Conservation (phyloP, 2,888 invertebrate species). For the Meiosimyza platycephala region DNA sequence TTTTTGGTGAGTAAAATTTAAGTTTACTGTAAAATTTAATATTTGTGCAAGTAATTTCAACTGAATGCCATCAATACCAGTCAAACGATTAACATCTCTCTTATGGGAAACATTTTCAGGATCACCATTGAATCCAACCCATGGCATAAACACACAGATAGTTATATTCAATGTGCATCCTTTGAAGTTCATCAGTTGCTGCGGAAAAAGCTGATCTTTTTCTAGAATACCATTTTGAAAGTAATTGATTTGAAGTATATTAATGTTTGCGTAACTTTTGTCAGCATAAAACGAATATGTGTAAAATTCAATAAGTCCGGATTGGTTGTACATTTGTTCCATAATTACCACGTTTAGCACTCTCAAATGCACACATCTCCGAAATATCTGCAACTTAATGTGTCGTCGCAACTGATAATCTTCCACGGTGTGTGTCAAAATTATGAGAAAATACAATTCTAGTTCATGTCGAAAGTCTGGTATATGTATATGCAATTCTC, state of each 20-base stretch:
- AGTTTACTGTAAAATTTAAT: conserved; percentile 49
- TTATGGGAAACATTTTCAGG: conserved; percentile 37
- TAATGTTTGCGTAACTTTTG: conserved; percentile 36
- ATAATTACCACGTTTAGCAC: conserved; percentile 26
- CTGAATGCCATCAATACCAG: conserved; percentile 55
- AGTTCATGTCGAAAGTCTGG: conserved; percentile 10
- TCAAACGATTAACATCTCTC: conserved; percentile 41
- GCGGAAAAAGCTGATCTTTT: conserved; percentile 46
- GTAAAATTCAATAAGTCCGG: conserved; percentile 19
- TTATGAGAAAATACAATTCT: conserved; percentile 25
- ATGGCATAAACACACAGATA: conserved; percentile 48
- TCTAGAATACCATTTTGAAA: conserved; percentile 43
- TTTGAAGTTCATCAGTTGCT: conserved; percentile 40
- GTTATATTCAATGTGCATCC: conserved; percentile 49
- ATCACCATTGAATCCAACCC: conserved; percentile 50
- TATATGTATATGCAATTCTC: conserved; percentile 6
- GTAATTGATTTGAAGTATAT: conserved; percentile 43
- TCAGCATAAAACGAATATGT: background rate
- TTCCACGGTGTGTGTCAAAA: conserved; percentile 9
- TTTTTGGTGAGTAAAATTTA: conserved; percentile 44
- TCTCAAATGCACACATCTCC: conserved; percentile 2
- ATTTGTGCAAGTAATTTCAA: conserved; percentile 48
- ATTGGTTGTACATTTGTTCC: background rate
- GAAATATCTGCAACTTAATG: conserved; percentile 6
- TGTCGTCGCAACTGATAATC: background rate